Evolutionary conservation across 2,888 invertebrate genomes (phyloP), one percentile per base, ranked within the genome.

Genomic region (Stegana nigrithorax): DNA sequence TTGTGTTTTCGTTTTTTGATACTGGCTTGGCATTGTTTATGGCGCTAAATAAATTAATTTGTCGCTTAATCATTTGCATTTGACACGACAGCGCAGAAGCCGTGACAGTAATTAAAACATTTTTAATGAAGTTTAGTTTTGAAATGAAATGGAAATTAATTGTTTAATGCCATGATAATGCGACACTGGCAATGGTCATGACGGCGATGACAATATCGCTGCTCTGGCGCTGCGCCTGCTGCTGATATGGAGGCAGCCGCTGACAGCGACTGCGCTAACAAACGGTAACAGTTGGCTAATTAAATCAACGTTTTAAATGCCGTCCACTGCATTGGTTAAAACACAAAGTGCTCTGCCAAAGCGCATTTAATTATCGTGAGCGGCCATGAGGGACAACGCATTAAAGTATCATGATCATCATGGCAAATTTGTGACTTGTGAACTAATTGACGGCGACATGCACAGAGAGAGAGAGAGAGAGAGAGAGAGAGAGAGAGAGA

Each of bases 31-130:
- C 21, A 6, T 12, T 6, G 12, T 21, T 3, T 63, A 51, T 59
- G 60, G 59, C 62, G 57, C 64, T 64, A 64, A 68, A 67, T 69
- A 67, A 70, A 70, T 69, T 65, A 69, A 69, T 69, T 70, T 61
- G 63, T 60, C 50, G 59, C 57, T 65, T 61, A 59, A 65, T 69
- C 68, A 69, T 67, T 68, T 44, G 21, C 45, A 45, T 27, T 58
- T 58, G 58, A 58, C 58, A 39, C 25, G 27, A 58, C 12, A 5
- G 39, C 12, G 17, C 12, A 39, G 14, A 39, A 39, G 12, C 19
- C 19, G 45, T 4, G 45, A 42, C 47, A 47, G 19, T 21, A 59
- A 59, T 29, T 32, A 59, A 59, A 26, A 19, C 19, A 27, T 29
- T 45, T 62, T 51, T 32, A 56, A 32, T 60, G 53, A 60, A 67